phyloP scores from a whole-genome alignment of 1,140 invertebrate genomes.

The Platorchestia sp. region DNA sequence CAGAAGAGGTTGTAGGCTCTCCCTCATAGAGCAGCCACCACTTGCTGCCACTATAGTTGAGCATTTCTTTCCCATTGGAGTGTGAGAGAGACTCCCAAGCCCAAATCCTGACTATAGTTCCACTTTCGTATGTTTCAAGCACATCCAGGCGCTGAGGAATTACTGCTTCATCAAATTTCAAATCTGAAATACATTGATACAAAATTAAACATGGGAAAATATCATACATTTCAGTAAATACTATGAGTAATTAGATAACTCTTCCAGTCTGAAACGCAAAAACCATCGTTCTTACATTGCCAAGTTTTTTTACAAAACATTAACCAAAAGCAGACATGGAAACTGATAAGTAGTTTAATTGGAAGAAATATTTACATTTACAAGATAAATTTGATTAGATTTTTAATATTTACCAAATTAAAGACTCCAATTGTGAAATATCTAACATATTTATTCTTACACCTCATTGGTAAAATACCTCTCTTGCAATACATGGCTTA shows the following conservation, averaged over 20 bases:
- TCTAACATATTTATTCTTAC: too few species aligned
- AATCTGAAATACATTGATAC: neutral
- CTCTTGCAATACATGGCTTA: too few species aligned
- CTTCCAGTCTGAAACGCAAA: neutral
- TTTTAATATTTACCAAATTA: too few species aligned
- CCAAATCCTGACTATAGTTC: constrained; percentile 34
- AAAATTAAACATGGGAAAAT: neutral
- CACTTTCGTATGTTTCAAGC: neutral
- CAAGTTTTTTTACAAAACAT: too few species aligned
- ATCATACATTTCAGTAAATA: too few species aligned
- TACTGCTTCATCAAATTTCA: neutral
- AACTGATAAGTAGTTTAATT: too few species aligned
- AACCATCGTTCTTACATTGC: neutral
- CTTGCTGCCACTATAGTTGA: neutral
- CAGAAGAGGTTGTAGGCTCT: neutral
- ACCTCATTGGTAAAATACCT: too few species aligned
- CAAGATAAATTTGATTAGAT: too few species aligned
- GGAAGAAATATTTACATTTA: too few species aligned
- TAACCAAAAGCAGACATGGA: too few species aligned
- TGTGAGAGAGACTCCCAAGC: neutral
- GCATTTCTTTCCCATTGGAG: neutral
- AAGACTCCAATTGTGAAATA: too few species aligned
- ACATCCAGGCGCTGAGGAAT: constrained; percentile 6
- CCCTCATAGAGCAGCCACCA: constrained; percentile 32
- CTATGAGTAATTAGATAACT: too few species aligned